These are phyloP conservation scores for Entomobrya proxima DNA, from an alignment of 2,888 invertebrate genomes.

Conservation along the genomic window DNA sequence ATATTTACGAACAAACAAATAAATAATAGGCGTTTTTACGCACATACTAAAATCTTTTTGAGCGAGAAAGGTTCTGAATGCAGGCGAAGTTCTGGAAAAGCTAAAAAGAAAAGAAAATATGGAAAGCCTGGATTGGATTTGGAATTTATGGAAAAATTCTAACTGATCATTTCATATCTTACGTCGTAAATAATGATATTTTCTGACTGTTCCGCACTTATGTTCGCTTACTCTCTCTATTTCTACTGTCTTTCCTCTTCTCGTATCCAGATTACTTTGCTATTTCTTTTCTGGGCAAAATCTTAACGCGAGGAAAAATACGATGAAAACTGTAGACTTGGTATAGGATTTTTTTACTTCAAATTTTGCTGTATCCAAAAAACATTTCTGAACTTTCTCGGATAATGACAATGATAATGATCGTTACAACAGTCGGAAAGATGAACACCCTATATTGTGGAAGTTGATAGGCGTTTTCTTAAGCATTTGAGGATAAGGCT, in stretches of 20 bases:
- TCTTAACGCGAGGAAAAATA: not conserved
- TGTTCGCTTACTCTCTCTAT: not conserved
- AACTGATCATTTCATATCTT: conserved; percentile 43
- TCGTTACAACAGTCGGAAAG: conserved; percentile 47
- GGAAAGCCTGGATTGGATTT: conserved; percentile 20
- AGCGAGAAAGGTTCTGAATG: not conserved
- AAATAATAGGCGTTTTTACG: conserved; percentile 21
- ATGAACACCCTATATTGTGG: conserved; percentile 40
- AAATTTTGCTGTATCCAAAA: not conserved
- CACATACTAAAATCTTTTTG: not conserved
- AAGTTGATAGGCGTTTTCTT: conserved; percentile 39
- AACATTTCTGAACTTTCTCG: not conserved
- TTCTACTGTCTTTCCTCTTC: not conserved
- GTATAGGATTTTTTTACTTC: conserved; percentile 18
- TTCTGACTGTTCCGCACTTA: conserved; percentile 4
- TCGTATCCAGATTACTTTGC: not conserved
- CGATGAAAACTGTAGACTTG: not conserved
- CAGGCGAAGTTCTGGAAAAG: not conserved
- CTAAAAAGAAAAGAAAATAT: not conserved
- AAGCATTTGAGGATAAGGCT: conserved; percentile 15
- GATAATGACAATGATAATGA: conserved; percentile 60
- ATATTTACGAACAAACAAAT: not conserved
- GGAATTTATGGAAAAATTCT: conserved; percentile 53
- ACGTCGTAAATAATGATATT: conserved; percentile 48
- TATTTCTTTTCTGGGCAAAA: not conserved